Conservation (phyloP, 2,113 vertebrate species). For the Mohoua ochrocephala region DNA sequence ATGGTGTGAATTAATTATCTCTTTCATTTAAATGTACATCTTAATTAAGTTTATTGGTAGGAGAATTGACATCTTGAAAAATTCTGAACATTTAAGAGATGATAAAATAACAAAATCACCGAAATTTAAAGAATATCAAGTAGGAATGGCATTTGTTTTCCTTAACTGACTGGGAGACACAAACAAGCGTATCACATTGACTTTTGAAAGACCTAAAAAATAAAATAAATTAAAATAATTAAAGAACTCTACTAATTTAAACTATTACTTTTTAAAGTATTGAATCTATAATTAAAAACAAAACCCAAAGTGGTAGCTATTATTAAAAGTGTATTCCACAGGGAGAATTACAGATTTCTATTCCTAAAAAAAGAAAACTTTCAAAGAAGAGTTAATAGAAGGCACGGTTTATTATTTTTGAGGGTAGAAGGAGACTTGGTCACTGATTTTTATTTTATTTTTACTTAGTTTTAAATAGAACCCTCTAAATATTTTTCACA, state of each 20-base stretch:
- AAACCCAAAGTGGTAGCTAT: not conserved
- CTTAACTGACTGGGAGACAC: not conserved
- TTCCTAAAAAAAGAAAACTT: not conserved
- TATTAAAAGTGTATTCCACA: not conserved
- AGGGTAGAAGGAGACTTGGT: not conserved
- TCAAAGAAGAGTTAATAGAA: not conserved
- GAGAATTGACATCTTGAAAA: conserved; percentile 47
- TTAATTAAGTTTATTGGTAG: conserved; percentile 59
- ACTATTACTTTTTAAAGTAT: not conserved
- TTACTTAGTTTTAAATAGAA: conserved; percentile 23
- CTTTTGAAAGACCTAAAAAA: not conserved
- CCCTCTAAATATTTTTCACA: conserved; percentile 3
- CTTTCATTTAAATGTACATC: conserved; percentile 62
- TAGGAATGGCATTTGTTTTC: conserved; percentile 36
- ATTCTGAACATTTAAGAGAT: conserved; percentile 5
- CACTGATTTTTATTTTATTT: not conserved
- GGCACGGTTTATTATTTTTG: not conserved
- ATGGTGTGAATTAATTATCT: conserved; percentile 64
- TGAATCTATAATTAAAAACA: not conserved
- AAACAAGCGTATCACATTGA: not conserved
- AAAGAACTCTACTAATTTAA: not conserved
- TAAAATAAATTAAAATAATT: not conserved
- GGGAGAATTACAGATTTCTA: not conserved
- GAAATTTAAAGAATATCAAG: conserved; percentile 12
- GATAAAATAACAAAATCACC: conserved; percentile 50